A percentile compares a stretch with the other conserved stretches of the same genome.
Evolutionary conservation across 2,888 invertebrate genomes (phyloP).

Genomic region (Acholoe squamosa): DNA sequence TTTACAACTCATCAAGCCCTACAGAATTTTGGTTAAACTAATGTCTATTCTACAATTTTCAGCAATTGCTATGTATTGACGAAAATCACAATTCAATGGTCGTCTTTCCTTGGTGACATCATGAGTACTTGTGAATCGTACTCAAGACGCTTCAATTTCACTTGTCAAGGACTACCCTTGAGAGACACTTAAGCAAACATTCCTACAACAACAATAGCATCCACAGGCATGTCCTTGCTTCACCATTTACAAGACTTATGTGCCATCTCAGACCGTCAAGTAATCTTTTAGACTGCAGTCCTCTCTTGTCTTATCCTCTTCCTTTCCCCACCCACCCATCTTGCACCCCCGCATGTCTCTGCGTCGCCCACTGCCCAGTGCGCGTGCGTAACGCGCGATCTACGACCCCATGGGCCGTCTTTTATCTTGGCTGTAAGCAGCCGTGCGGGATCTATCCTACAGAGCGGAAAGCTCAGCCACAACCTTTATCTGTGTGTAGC

Average conservation of each 20-base stretch:
- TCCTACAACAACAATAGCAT: no score
- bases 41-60: no score
- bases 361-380: not conserved
- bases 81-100: no score
- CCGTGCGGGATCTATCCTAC: conserved; percentile 11
- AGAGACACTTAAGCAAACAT: no score
- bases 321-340: not conserved
- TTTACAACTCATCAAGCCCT: no score
- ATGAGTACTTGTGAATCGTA: no score
- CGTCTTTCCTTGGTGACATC: no score
- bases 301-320: not conserved
- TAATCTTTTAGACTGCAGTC: conserved; percentile 3
- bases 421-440: conserved; percentile 4
- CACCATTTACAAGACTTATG: not conserved
- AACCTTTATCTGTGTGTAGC: conserved; percentile 3
- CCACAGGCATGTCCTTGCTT: no score
- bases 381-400: conserved; percentile 13
- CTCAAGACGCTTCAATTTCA: no score
- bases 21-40: no score
- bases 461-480: not conserved
- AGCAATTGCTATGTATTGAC: no score
- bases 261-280: not conserved
- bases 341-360: not conserved
- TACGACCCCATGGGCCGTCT: not conserved
- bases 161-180: no score